Evolutionary conservation across 2,113 vertebrate genomes (phyloP), one percentile per base, ranked within the genome.

Genomic region (Vicugna pacos): DNA sequence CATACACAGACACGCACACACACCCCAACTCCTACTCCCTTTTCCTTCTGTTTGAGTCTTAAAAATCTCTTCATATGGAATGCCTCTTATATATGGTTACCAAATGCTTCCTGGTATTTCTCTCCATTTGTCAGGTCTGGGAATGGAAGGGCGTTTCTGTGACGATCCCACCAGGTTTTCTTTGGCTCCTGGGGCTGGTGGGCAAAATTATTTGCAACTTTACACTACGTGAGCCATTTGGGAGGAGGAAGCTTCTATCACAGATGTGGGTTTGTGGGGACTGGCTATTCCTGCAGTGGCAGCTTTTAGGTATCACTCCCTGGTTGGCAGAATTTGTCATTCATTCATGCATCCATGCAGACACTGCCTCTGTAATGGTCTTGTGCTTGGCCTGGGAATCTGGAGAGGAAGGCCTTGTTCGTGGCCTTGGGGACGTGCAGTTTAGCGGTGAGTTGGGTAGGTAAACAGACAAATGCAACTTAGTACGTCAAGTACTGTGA

Each of bases 61-160:
- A 91, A 19, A 60, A 64, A 52, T 79, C 28, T 52, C 32, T 52
- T 28, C 3, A 2, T 50, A 6, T 1, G 46, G 90, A 87, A 46
- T 42, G 20, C 30, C 30, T 82, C 0, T 58, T 35, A 6, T 22
- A 62, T 24, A 22, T 64, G 64, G n/a, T 69, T n/a, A 46, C 84
- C 26, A 15, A 80, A 46, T 32, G 10, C 35, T 62, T 35, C 72
- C 54, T 85, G 56, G 19, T 48, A 28, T 19, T 56, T 70, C 48
- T 70, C 48, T 88, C 60, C 10, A 20, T 28, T 28, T 87, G 70
- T 62, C 32, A 52, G 50, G n/a, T 42, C 50, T 73, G 77, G 77
- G 28, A 94, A 60, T 52, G 67, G 80, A 94, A 60, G 60, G 67
- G 80, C 35, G 28, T 60, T 85, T 83, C 58, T 92, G 65, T 93